phyloP scores from a whole-genome alignment of 1,140 invertebrate genomes.

The Medauroidea extradentata region DNA sequence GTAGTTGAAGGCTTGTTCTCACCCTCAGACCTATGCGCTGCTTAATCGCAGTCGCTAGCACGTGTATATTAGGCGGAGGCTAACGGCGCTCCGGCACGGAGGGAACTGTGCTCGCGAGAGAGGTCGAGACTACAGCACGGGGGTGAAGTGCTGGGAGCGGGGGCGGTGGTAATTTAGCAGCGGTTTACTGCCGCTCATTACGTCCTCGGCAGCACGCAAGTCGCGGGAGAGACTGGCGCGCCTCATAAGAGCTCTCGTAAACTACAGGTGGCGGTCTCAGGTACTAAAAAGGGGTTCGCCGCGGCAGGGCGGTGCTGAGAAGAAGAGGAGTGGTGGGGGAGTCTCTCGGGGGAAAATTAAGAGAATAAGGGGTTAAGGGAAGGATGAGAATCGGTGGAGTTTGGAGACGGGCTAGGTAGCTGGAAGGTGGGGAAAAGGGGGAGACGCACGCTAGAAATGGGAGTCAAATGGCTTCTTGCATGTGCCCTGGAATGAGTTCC shows the following conservation, averaged over 20 bases:
- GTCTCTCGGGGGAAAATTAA: neutral
- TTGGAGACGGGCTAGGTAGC: neutral
- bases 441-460: no score
- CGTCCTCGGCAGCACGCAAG: neutral
- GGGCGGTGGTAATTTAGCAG: neutral
- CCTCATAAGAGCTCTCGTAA: neutral
- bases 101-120: no score
- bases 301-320: neutral
- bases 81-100: no score
- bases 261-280: slow-evolving; percentile 2
- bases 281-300: neutral
- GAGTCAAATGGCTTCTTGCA: neutral
- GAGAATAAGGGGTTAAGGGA: neutral
- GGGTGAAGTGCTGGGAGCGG: neutral
- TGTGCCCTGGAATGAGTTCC: neutral
- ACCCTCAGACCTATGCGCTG: no score
- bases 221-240: neutral
- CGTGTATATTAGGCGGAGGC: no score
- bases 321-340: neutral
- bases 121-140: no score
- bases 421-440: neutral
- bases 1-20: no score
- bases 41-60: no score
- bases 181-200: slow-evolving; percentile 4
- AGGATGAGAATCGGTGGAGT: neutral